Percentiles rank a stretch among this genome's conserved stretches.
Conservation (phyloP, 2,888 invertebrate species). For the Diadegma fenestrale region DNA sequence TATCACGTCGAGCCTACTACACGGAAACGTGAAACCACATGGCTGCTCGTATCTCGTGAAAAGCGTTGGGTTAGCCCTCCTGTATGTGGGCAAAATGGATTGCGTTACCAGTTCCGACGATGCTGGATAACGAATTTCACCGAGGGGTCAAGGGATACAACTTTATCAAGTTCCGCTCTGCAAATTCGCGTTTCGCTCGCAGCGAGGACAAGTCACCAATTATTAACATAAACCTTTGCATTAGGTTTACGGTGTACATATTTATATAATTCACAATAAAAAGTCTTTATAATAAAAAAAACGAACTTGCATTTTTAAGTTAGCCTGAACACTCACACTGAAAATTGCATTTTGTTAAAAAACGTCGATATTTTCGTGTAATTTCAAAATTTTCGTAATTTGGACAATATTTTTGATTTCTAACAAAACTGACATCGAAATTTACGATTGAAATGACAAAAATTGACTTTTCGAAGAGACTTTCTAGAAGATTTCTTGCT, state of each 20-base stretch:
- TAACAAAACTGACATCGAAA: too few species aligned
- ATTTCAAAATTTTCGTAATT: too few species aligned
- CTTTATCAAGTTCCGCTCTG: constrained; percentile 35
- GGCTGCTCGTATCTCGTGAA: constrained; percentile 45
- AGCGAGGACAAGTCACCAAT: not conserved
- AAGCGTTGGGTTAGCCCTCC: constrained; percentile 27
- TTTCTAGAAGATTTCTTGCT: too few species aligned
- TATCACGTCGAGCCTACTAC: constrained; percentile 79
- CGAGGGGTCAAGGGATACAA: constrained; percentile 21
- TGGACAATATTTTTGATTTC: too few species aligned
- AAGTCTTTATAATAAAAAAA: not conserved
- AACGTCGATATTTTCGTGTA: too few species aligned
- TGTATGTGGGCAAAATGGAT: constrained; percentile 54
- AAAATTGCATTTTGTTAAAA: too few species aligned
- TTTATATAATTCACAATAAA: not conserved
- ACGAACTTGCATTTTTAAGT: not conserved
- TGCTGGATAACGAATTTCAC: constrained; percentile 22
- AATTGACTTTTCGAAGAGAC: too few species aligned
- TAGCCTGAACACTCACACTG: not conserved
- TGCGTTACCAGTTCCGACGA: constrained; percentile 36
- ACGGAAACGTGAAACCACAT: constrained; percentile 75
- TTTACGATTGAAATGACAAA: too few species aligned
- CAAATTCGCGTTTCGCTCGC: constrained; percentile 11
- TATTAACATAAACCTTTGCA: not conserved
- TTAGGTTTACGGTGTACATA: not conserved